Conservation (phyloP, 2,888 invertebrate genomes). For the Hylaea fasciaria region DNA sequence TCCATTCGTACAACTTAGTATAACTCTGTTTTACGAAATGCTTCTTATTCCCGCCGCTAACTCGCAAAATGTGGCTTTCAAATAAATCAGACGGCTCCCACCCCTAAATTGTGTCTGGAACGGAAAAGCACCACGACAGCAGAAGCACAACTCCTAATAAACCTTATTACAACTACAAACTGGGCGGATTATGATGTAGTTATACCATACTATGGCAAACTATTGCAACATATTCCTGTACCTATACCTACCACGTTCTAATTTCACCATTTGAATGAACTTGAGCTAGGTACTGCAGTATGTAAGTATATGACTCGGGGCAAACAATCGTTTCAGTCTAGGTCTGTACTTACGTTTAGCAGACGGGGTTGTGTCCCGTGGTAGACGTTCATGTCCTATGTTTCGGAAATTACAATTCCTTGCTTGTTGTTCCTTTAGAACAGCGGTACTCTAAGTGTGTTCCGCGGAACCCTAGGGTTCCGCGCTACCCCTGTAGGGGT, state of each 20-base stretch:
- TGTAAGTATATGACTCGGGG: slow-evolving; percentile 2
- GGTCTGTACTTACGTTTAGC: slow-evolving; percentile 4
- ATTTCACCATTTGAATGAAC: neutral
- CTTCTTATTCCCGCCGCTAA: slow-evolving; percentile 1
- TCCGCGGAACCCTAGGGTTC: too few relatives aligned
- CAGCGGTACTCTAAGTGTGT: too few relatives aligned
- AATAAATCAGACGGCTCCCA: slow-evolving; percentile 7
- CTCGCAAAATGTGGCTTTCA: slow-evolving; percentile 29
- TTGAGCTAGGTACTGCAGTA: slow-evolving; percentile 13
- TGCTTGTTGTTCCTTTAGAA: slow-evolving; percentile 1
- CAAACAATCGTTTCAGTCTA: slow-evolving; percentile 26
- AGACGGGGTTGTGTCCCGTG: slow-evolving; percentile 12
- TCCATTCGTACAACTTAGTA: too few relatives aligned
- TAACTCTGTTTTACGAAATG: neutral
- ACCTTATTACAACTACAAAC: neutral
- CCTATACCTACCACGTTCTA: neutral
- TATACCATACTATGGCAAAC: too few relatives aligned
- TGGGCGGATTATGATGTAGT: too few relatives aligned
- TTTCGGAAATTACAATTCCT: slow-evolving; percentile 11
- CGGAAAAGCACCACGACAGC: slow-evolving; percentile 7
- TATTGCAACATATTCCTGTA: too few relatives aligned
- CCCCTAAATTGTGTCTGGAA: slow-evolving; percentile 31
- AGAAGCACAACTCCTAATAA: slow-evolving; percentile 9
- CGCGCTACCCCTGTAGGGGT: too few relatives aligned
- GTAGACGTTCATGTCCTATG: slow-evolving; percentile 39